Percentiles rank a stretch among this genome's conserved stretches.
Evolutionary conservation across 2,888 invertebrate species (phyloP).

Genomic region (Trachelus iudaicus): DNA sequence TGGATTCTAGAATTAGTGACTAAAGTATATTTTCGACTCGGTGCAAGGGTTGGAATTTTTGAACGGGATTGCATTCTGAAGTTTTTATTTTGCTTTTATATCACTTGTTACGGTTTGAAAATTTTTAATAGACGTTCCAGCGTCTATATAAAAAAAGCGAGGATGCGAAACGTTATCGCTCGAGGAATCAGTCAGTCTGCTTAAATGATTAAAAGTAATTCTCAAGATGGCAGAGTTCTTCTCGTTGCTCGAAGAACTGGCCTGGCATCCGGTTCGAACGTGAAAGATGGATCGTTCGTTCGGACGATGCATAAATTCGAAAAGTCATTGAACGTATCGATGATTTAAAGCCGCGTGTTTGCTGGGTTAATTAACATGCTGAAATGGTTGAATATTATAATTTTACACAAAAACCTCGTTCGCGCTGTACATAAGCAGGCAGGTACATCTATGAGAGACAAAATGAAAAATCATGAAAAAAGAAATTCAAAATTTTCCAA

Average conservation of each 20-base stretch:
- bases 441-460: not conserved
- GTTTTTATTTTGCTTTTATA: not conserved
- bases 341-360: not conserved
- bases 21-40: not conserved
- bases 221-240: not conserved
- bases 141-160: not conserved
- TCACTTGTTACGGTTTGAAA: not conserved
- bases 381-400: not conserved
- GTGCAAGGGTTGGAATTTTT: not conserved
- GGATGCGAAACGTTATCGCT: not conserved
- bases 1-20: not conserved
- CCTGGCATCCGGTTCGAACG: not conserved
- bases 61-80: rapidly evolving
- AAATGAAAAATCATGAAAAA: not conserved
- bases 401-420: not conserved
- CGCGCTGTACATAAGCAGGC: not conserved
- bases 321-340: not conserved
- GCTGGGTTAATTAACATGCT: not conserved
- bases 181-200: not conserved
- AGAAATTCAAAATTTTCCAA: not conserved
- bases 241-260: not conserved
- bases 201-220: not conserved
- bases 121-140: not conserved
- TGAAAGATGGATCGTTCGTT: not conserved
- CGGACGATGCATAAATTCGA: not conserved